Evolutionary conservation across 2,797 vertebrate genomes (phyloP), one percentile per base, ranked within the genome.

Genomic region (Periophthalmus magnuspinnatus): DNA sequence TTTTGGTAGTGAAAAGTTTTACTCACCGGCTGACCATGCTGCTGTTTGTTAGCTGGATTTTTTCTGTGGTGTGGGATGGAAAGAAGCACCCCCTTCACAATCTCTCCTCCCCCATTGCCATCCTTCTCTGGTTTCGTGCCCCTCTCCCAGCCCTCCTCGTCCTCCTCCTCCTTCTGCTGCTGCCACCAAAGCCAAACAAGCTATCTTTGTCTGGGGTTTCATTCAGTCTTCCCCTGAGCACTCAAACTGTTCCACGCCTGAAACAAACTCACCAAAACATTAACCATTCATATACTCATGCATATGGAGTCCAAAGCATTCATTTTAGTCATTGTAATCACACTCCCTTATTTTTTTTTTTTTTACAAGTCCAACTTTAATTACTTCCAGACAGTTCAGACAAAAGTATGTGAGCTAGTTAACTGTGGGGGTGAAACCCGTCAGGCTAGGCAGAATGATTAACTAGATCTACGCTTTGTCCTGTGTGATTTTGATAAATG

Each of bases 11-110:
- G 41, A 52, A 56, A 10, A 16, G 13, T 5, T 10, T 17, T 50
- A 87, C 92, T 93, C 78, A 94, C 93, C 82, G 83, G 50, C 90
- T 90, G 76, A 75, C 86, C 93, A 94, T 94, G 79, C 76, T 48
- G 32, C 74, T 72, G 47, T 55, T 77, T 79, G 78, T 77, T 73
- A 82, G 84, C 70, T 77, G 70, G 17, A 50, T 13, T 28, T 74
- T 86, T 82, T 76, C 75, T 88, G 81, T 50, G 65, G 77, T 55
- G 77, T 63, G 59, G 55, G 73, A 73, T 72, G 70, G 77, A 85
- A 85, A 81, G 36, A 13, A 41, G 60, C 71, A 69, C 36, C 61
- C 21, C 50, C 59, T 67, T 50, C 63, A 32, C 21, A 64, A 34
- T 61, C 63, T 57, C 58, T 60, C 58, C 69, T 68, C 70, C 71